phyloP scores from a whole-genome alignment of 2,888 invertebrate species.

The Blastobasis adustella region DNA sequence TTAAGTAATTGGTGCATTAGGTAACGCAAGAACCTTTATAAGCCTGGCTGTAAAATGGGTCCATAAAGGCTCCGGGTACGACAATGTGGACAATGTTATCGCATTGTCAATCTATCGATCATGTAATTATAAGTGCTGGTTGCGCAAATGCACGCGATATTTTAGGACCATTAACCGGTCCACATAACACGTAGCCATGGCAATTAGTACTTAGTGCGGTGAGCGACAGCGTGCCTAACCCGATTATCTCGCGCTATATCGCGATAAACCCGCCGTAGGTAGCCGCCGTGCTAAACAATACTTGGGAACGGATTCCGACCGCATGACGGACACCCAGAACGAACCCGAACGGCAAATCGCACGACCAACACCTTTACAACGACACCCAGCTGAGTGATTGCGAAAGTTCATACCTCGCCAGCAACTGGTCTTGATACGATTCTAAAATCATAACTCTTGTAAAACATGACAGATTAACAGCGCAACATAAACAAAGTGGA shows the following conservation, averaged over 20 bases:
- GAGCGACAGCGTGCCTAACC: conserved; percentile 66
- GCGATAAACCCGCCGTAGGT: conserved; percentile 37
- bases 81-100: conserved; percentile 49
- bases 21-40: conserved; percentile 7
- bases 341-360: conserved; percentile 39
- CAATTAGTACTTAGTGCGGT: conserved; percentile 62
- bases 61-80: conserved; percentile 11
- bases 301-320: conserved; percentile 49
- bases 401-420: conserved; percentile 22
- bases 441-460: conserved; percentile 34
- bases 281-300: conserved; percentile 40
- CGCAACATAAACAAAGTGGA: conserved; percentile 23
- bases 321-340: conserved; percentile 47
- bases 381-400: conserved; percentile 33
- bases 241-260: conserved; percentile 61
- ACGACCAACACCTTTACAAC: conserved; percentile 36
- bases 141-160: conserved; percentile 51
- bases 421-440: conserved; percentile 30
- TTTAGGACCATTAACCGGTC: conserved; percentile 52
- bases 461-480: conserved; percentile 31
- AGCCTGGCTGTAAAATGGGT: neutral
- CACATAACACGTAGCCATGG: conserved; percentile 52
- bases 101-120: conserved; percentile 49
- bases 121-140: conserved; percentile 38
- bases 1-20: neutral